Base-by-base conservation (phyloP, 2,797 vertebrate genomes). In the Apodemus agrarius region DNA sequence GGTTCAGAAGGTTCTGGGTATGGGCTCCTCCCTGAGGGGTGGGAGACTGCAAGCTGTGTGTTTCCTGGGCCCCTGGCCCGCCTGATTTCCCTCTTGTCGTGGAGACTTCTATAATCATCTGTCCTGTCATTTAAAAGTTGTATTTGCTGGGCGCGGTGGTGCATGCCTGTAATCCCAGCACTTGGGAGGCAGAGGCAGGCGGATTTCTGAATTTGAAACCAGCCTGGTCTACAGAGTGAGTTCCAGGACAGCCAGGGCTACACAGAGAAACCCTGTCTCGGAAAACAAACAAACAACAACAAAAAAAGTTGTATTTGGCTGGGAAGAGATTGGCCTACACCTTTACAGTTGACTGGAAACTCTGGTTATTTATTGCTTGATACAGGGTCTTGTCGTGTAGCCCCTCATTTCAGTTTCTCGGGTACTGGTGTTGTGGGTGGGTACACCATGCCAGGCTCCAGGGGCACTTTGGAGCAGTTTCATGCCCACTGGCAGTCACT, bases 11-110 rank as follows among this genome's bases (percentile, higher is more conserved):
- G 61, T 29, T 3, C 10, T 57, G 74, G 12, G n/a, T 6, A 65
- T 34, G 24, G 34, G 1, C 46, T 3, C 34, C 17, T 19, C 3
- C 34, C 9, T n/a, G 31, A 29, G 46, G 1, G 2, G 3, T 37
- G 54, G 26, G 63, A 74, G 79, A 13, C 16, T 37, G 24, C n/a
- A 13, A 67, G 57, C 75, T 57, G 46, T 49, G n/a, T 4, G 13
- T 46, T 61, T 34, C 72, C 78, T 1, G 16, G 83, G 52, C 12
- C n/a, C 5, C 52, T 57, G 75, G 26, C 19, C 13, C 6, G 26
- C 57, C 80, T 31, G 9, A 46, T 52, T 76, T 24, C 37, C 9
- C 40, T 46, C 22, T 13, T 19, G 9, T 7, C 8, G 1, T 10
- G 22, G 11, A 10, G 67, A 61, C 75, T 34, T 46, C 67, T 59